Base-by-base conservation (phyloP, 1,140 invertebrate genomes). In the Reticulitermes speratus region DNA sequence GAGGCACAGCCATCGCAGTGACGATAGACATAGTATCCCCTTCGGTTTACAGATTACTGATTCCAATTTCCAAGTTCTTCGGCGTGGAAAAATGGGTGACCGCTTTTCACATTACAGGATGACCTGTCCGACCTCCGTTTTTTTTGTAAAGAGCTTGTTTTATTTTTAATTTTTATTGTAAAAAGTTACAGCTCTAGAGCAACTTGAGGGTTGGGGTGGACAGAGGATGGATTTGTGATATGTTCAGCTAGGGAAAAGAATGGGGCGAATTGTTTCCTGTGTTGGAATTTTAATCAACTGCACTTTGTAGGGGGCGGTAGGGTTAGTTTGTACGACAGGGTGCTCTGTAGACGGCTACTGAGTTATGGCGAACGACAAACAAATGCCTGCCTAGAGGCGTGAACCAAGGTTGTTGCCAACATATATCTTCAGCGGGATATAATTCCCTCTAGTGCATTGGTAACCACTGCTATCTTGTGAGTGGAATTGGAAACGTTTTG, bases 11-110 rank as follows among this genome's bases (percentile, higher is more conserved):
- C 3, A 55, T 16, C 19, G 65, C n/a, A 14, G n/a, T 30, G 65
- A 14, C n/a, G 25, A 30, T 25, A 75, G 65, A 75, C n/a, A 25
- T 9, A 75, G 6, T 30, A 75, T 65, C 25, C 25, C 25, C 59
- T 65, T 65, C 59, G 59, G 21, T 75, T 75, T 75, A 75, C 9
- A n/a, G 65, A 75, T 75, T n/a, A 30, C 65, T 25, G 14, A 30
- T 75, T 75, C n/a, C 65, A 75, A 75, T 75, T 75, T 75, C 65
- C 65, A 75, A 75, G 65, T 75, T 75, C 65, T 75, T 75, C 65
- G 25, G 14, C n/a, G 65, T 75, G 65, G 65, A 75, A 75, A 75
- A 75, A n/a, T 75, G 65, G 55, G 65, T 30, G 65, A 75, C 65
- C 65, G 25, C 65, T n/a, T 2, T 75, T 30, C 25, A 14, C 65